Conservation (phyloP, 2,888 invertebrate genomes). For the Macrophya annulata region DNA sequence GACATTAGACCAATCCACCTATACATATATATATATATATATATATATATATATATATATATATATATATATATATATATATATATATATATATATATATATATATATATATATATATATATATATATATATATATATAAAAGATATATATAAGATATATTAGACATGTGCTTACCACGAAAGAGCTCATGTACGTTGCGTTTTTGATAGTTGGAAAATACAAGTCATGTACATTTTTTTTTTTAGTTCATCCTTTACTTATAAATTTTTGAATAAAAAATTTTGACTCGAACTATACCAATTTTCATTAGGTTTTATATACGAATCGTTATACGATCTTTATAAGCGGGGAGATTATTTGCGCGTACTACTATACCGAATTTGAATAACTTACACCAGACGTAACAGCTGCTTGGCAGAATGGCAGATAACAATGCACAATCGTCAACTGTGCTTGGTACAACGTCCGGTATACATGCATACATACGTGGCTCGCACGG, state of each 20-base stretch:
- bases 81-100: too few relatives aligned
- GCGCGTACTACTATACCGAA: conserved; percentile 40
- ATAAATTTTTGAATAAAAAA: not conserved
- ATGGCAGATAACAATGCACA: conserved; percentile 55
- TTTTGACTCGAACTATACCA: not conserved
- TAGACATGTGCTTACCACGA: too few relatives aligned
- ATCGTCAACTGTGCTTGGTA: conserved; percentile 52
- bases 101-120: too few relatives aligned
- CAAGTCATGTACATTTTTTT: not conserved
- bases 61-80: too few relatives aligned
- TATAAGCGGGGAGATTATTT: conserved; percentile 19
- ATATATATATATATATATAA: too few relatives aligned
- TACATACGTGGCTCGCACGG: conserved; percentile 33
- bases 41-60: too few relatives aligned
- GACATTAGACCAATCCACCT: not conserved
- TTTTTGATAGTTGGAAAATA: not conserved
- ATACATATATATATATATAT: too few relatives aligned
- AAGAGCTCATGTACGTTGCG: too few relatives aligned
- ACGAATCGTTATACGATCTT: not conserved
- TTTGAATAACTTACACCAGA: conserved; percentile 53
- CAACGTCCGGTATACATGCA: conserved; percentile 46
- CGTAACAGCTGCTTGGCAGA: conserved; percentile 53
- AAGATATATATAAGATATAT: not conserved
- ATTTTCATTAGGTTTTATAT: not conserved
- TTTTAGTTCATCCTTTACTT: not conserved